Conservation (phyloP, 2,888 invertebrate genomes). For the Protonemura montana region DNA sequence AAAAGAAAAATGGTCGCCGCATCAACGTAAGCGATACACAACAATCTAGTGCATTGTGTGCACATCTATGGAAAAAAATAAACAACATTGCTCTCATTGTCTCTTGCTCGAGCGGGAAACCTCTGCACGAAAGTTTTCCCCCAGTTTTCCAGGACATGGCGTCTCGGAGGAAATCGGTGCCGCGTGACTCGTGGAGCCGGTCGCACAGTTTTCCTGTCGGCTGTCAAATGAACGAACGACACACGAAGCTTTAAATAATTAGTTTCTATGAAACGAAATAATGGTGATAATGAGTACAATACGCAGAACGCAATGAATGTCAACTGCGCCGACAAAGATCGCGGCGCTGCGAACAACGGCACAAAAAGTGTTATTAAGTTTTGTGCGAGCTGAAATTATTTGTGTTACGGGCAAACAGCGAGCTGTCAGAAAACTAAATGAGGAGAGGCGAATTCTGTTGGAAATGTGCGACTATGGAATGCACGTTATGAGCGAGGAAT, state of each 20-base stretch:
- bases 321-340: not conserved
- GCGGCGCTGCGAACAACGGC: not conserved
- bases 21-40: not conserved
- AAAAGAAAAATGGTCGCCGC: not conserved
- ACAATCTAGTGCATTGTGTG: not conserved
- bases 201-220: not conserved
- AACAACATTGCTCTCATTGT: not conserved
- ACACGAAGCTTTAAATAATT: constrained; percentile 16
- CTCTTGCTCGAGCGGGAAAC: not conserved
- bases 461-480: not conserved
- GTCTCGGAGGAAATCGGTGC: not conserved
- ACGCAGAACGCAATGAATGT: constrained; percentile 26
- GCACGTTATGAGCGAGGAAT: not conserved
- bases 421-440: not conserved
- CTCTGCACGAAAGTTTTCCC: not conserved
- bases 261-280: not conserved
- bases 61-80: not conserved
- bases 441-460: not conserved
- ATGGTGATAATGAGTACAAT: not conserved
- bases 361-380: not conserved
- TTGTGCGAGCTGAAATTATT: not conserved
- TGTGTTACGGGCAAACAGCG: not conserved
- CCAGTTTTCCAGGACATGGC: not conserved
- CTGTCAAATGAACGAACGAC: not conserved
- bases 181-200: not conserved